phyloP scores from a whole-genome alignment of 2,797 vertebrate species.

The Podargus strigoides region DNA sequence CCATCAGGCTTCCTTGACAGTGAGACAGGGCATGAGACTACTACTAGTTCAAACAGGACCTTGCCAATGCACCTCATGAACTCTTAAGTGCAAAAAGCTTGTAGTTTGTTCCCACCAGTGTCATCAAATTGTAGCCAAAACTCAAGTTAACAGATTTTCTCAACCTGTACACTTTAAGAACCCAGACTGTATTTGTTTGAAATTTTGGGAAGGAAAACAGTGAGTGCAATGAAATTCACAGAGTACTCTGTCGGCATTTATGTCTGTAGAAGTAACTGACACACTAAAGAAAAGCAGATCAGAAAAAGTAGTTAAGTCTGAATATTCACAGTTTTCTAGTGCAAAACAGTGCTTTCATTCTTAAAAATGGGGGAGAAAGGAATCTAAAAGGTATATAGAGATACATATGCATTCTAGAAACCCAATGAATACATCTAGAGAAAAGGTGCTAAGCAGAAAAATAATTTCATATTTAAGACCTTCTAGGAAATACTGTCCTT shows the following conservation, averaged over 20 bases:
- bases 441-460: neutral
- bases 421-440: neutral
- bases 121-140: neutral
- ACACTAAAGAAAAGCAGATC: neutral
- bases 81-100: neutral
- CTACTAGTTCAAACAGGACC: neutral
- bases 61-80: neutral
- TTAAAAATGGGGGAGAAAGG: neutral
- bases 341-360: neutral
- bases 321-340: neutral
- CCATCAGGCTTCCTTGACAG: neutral
- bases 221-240: neutral
- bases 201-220: neutral
- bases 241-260: neutral
- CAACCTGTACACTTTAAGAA: neutral
- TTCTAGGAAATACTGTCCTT: neutral
- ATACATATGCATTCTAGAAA: fast-evolving
- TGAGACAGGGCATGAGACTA: fast-evolving
- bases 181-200: neutral
- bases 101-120: neutral
- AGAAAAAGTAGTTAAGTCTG: neutral
- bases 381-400: neutral
- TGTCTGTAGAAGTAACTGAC: neutral
- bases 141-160: neutral
- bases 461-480: fast-evolving